phyloP scores from a whole-genome alignment of 1,140 invertebrate genomes.

The Macrosteles quadrilineatus region DNA sequence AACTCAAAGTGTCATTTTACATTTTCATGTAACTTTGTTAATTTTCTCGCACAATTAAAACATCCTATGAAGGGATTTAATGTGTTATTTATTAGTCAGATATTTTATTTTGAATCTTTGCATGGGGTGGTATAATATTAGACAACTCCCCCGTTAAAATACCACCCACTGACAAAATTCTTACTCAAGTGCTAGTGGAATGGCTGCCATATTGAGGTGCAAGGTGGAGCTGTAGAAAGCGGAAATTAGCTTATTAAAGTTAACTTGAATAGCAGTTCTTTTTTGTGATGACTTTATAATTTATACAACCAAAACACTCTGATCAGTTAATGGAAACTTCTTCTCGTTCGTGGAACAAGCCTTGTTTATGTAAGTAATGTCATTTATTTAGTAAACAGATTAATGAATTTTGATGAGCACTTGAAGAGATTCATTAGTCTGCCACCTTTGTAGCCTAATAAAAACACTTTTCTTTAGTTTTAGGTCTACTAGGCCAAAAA shows the following conservation, averaged over 20 bases:
- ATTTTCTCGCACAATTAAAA: not conserved
- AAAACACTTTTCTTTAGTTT: too few relatives aligned
- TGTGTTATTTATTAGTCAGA: not conserved
- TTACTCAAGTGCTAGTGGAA: not conserved
- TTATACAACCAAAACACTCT: too few relatives aligned
- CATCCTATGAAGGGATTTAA: too few relatives aligned
- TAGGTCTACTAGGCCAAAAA: too few relatives aligned
- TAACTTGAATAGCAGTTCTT: too few relatives aligned
- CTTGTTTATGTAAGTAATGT: not conserved
- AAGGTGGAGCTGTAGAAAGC: conserved; percentile 10
- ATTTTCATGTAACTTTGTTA: not conserved
- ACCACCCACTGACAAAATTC: not conserved
- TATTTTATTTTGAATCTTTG: not conserved
- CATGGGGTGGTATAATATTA: not conserved
- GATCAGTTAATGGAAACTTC: not conserved
- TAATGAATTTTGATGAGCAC: too few relatives aligned
- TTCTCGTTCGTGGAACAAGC: not conserved
- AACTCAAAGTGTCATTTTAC: not conserved
- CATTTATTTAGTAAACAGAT: not conserved
- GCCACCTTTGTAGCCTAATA: too few relatives aligned
- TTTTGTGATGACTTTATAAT: too few relatives aligned
- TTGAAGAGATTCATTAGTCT: too few relatives aligned
- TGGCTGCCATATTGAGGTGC: not conserved
- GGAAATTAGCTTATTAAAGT: not conserved
- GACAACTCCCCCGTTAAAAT: not conserved